Percentiles rank a stretch among this genome's conserved stretches.
Evolutionary conservation across 1,140 invertebrate genomes (phyloP).

Genomic region (Pseudomyrmex pallidus): DNA sequence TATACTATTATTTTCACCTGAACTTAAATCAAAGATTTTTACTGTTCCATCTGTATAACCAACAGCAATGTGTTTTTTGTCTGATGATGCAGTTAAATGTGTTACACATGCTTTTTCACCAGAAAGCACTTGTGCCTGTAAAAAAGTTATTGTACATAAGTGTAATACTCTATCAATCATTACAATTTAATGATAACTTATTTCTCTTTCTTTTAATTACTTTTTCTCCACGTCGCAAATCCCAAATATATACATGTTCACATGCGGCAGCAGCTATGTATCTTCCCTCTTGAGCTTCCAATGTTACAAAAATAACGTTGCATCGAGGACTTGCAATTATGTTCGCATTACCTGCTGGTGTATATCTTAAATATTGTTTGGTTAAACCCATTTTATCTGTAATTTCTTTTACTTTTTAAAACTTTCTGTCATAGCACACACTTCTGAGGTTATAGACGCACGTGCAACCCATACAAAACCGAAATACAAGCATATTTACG

Average conservation of each 20-base stretch:
- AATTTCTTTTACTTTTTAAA: neutral
- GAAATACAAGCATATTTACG: no score
- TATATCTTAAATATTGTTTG: slow-evolving; percentile 97
- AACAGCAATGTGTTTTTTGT: slow-evolving; percentile 92
- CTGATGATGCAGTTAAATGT: slow-evolving; percentile 89
- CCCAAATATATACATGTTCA: slow-evolving; percentile 97
- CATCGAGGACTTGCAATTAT: slow-evolving; percentile 92
- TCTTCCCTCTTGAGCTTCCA: slow-evolving; percentile 91
- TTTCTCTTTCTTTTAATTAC: slow-evolving; percentile 84
- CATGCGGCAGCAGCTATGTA: slow-evolving; percentile 95
- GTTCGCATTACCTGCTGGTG: slow-evolving; percentile 92
- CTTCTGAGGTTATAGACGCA: no score
- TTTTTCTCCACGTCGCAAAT: slow-evolving; percentile 95
- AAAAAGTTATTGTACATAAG: slow-evolving; percentile 60
- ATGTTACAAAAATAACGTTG: slow-evolving; percentile 91
- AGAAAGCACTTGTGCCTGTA: slow-evolving; percentile 89
- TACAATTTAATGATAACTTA: neutral
- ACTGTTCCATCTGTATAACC: slow-evolving; percentile 97
- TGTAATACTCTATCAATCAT: slow-evolving; percentile 10
- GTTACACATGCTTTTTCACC: slow-evolving; percentile 93
- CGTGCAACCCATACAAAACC: no score
- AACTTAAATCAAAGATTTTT: slow-evolving; percentile 91
- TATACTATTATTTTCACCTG: slow-evolving; percentile 90
- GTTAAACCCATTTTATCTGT: slow-evolving; percentile 94
- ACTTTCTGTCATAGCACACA: no score